Conservation (phyloP, 2,888 invertebrate species). For the Bibio marci region DNA sequence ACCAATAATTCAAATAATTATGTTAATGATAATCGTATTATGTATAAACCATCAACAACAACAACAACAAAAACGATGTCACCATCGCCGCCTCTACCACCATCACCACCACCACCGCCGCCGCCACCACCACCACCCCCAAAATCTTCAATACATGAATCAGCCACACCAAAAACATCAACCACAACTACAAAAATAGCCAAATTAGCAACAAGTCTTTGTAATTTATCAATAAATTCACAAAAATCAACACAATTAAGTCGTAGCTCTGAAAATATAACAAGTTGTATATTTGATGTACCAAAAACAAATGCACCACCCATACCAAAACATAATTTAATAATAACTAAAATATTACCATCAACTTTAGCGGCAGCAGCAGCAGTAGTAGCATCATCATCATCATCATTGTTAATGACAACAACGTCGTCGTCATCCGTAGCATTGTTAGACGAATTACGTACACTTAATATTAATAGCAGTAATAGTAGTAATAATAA, state of each 20-base stretch:
- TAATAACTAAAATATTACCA: no score
- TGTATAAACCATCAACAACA: no score
- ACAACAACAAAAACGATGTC: no score
- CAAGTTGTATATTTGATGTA: constrained; percentile 13
- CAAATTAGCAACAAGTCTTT: constrained; percentile 23
- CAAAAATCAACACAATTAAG: constrained; percentile 11
- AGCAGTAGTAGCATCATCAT: not conserved
- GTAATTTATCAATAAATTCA: constrained; percentile 16
- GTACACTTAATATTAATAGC: no score
- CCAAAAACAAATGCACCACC: constrained; percentile 27
- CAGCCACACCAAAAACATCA: constrained; percentile 8
- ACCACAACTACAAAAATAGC: not conserved
- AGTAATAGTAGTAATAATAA: no score
- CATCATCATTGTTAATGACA: not conserved
- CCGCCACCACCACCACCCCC: constrained; percentile 16
- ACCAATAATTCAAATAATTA: no score
- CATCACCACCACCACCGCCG: constrained; percentile 10
- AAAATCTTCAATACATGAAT: no score
- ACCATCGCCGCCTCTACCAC: no score
- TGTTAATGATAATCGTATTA: no score
- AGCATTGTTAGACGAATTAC: not conserved
- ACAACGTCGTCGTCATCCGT: not conserved
- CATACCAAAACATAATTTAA: constrained; percentile 23
- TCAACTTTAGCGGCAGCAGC: not conserved
- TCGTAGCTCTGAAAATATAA: constrained; percentile 22